Evolutionary conservation across 2,113 vertebrate species (phyloP), one percentile per base, ranked within the genome.

Genomic region (Melanerpes aurifrons): DNA sequence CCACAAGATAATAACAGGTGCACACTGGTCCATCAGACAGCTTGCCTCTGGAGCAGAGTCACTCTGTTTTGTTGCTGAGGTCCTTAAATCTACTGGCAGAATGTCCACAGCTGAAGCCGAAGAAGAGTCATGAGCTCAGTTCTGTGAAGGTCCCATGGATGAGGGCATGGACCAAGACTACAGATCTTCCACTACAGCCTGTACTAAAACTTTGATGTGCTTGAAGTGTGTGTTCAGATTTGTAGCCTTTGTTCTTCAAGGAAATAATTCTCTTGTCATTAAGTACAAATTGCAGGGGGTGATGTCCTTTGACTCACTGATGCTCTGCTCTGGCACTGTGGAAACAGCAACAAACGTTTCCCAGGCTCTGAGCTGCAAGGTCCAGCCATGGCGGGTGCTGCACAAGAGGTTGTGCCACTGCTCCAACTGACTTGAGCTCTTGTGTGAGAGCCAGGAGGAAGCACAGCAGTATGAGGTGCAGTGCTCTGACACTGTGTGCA

Each of bases 1-100:
- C 54, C 94, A 93, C 87, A 92, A 97, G 96, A 95, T 97, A 14
- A 95, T 96, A 11, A 93, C 7, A 17, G 95, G 95, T 5, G 96
- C 97, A 76, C 96, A 98, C 77, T 71, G 84, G 47, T 98, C 97
- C 67, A 94, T 98, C 89, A 92, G 50, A 48, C 93, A 97, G 80
- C 70, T 97, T 11, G 3, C 91, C 32, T 87, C 93, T 45, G 93
- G 95, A 56, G 63, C 35, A 0, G 69, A 96, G 87, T 82, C 74
- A 0, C 64, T 97, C 48, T 68, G 53, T 2, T 32, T 96, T 76
- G 86, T 97, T 53, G 79, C 95, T 40, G 96, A 97, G 14, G 61
- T 97, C 21, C 96, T 97, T 18, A 86, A 93, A 82, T 97, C 97
- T 85, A 96, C 94, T 0, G 95, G 94, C 43, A 97, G 92, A 76